A percentile compares a stretch with the other conserved stretches of the same genome.
phyloP scores from a whole-genome alignment of 2,888 invertebrate species.

The Clepsis dumicolana region DNA sequence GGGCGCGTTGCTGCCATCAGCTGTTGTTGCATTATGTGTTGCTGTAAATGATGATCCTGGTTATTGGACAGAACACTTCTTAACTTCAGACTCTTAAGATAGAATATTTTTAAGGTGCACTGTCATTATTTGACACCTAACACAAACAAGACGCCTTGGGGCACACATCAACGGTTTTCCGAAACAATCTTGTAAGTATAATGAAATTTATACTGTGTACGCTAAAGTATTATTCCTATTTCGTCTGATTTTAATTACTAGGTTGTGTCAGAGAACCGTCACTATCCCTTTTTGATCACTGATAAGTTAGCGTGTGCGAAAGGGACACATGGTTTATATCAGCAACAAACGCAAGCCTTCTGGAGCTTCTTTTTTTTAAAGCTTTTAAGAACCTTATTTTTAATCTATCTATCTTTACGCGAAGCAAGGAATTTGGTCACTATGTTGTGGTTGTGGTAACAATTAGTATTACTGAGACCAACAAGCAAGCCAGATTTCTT shows the following conservation, averaged over 20 bases:
- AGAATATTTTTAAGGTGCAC: neutral
- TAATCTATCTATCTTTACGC: too few species aligned
- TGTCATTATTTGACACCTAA: too few species aligned
- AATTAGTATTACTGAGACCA: neutral
- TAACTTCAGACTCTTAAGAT: neutral
- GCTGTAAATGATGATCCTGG: slow-evolving; percentile 56
- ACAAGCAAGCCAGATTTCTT: neutral
- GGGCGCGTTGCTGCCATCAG: slow-evolving; percentile 73
- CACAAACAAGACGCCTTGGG: too few species aligned
- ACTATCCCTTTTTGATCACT: too few species aligned
- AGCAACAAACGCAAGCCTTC: neutral
- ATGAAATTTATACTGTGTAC: too few species aligned
- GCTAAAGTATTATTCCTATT: too few species aligned
- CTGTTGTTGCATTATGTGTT: slow-evolving; percentile 85
- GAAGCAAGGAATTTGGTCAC: neutral
- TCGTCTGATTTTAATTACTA: too few species aligned
- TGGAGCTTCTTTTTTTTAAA: too few species aligned
- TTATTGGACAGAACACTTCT: slow-evolving; percentile 7
- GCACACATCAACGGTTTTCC: too few species aligned
- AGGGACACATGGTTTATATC: neutral
- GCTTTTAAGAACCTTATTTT: too few species aligned
- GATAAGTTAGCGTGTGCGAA: neutral
- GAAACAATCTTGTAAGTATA: too few species aligned
- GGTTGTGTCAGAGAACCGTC: too few species aligned
- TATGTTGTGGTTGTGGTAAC: neutral